Conservation (phyloP, 2,113 vertebrate genomes). For the Paratilapia polleni region DNA sequence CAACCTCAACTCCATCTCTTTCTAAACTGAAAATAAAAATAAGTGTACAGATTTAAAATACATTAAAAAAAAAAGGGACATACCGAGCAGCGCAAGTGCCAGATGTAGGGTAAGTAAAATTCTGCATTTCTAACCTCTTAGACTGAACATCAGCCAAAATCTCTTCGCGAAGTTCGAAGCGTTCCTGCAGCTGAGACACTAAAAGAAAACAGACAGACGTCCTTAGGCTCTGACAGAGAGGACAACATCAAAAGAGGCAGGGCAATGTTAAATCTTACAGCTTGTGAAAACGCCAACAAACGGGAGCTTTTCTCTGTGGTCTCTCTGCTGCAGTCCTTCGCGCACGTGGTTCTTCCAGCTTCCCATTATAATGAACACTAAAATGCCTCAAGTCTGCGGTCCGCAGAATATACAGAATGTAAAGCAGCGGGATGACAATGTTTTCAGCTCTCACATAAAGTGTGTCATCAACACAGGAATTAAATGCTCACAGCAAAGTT, state of each 20-base stretch:
- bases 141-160: slow-evolving; percentile 61
- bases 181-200: slow-evolving; percentile 77
- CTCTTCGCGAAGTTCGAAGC: slow-evolving; percentile 62
- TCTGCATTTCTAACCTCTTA: slow-evolving; percentile 51
- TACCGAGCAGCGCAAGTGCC: neutral
- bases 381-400: neutral
- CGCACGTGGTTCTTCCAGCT: slow-evolving; percentile 79
- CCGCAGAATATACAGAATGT: neutral
- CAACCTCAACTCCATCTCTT: slow-evolving; percentile 28
- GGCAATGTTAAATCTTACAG: slow-evolving; percentile 52
- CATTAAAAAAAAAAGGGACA: neutral
- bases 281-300: slow-evolving; percentile 70
- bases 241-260: neutral
- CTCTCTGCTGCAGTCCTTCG: slow-evolving; percentile 65
- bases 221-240: neutral
- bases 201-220: neutral
- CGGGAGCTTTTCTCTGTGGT: slow-evolving; percentile 69
- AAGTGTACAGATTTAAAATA: neutral
- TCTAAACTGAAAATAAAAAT: slow-evolving; percentile 24
- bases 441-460: neutral
- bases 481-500: neutral
- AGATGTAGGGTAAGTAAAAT: neutral
- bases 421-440: neutral
- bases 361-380: slow-evolving; percentile 55
- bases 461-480: neutral